Conservation (phyloP, 2,113 vertebrate species). For the Coptodon bakossiorum region DNA sequence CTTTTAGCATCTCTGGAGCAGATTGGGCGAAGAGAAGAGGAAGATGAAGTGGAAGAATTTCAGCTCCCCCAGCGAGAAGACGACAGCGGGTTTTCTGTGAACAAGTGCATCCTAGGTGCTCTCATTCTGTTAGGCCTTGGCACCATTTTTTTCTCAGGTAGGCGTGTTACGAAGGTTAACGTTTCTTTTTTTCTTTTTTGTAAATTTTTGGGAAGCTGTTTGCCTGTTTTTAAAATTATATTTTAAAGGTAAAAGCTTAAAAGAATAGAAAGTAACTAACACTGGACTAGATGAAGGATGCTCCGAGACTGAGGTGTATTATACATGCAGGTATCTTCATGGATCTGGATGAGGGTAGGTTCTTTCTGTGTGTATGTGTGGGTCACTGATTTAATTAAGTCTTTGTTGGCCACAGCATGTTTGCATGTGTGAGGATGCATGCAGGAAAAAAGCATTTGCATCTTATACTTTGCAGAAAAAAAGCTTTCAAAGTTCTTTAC, state of each 20-base stretch:
- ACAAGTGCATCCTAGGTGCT: constrained; percentile 80
- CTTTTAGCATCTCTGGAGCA: constrained; percentile 59
- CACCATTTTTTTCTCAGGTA: constrained; percentile 75
- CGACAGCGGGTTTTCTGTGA: constrained; percentile 66
- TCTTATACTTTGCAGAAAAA: not conserved
- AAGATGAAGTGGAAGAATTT: constrained; percentile 58
- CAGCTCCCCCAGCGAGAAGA: constrained; percentile 48
- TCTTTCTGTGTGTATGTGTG: not conserved
- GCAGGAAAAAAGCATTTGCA: not conserved
- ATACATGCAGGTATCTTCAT: constrained; percentile 75
- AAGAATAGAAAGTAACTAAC: not conserved
- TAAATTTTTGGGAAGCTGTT: not conserved
- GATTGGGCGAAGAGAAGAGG: constrained; percentile 47
- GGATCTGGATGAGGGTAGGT: constrained; percentile 75
- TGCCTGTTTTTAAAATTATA: not conserved
- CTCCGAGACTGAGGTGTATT: constrained; percentile 59
- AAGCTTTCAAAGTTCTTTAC: not conserved
- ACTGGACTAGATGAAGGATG: not conserved
- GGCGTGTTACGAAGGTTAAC: not conserved
- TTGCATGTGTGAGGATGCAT: not conserved
- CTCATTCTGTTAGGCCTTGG: constrained; percentile 76
- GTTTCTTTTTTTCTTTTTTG: accelerated
- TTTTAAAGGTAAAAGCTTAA: not conserved
- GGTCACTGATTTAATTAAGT: not conserved
- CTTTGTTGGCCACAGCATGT: not conserved